Evolutionary conservation across 2,888 invertebrate genomes (phyloP).

Genomic region (Thymelicus lineola): DNA sequence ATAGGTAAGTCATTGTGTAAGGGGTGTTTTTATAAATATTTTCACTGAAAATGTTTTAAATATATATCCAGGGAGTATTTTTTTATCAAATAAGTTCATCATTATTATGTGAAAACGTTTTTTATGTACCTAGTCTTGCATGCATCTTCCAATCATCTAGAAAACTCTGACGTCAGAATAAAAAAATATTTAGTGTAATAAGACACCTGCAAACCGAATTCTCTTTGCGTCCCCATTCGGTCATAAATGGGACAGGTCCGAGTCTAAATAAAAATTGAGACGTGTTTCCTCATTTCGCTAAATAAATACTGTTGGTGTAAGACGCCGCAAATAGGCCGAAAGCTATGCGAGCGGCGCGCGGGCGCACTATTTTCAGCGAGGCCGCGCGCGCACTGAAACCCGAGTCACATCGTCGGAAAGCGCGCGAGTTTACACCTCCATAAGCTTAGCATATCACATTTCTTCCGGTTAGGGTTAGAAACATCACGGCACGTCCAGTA

Average conservation of each 20-base stretch:
- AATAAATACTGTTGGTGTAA: constrained; percentile 79
- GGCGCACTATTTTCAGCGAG: constrained; percentile 82
- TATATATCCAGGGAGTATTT: too few species aligned
- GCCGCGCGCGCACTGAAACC: constrained; percentile 77
- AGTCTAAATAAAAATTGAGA: constrained; percentile 74
- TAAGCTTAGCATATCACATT: constrained; percentile 44
- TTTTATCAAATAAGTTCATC: too few species aligned
- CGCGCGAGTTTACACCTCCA: constrained; percentile 42
- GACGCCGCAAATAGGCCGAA: constrained; percentile 82
- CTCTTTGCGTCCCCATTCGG: constrained; percentile 54
- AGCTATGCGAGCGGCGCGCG: constrained; percentile 49
- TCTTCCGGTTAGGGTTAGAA: constrained; percentile 28
- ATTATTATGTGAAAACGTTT: too few species aligned
- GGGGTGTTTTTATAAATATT: too few species aligned
- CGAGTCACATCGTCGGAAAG: constrained; percentile 70
- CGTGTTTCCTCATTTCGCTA: constrained; percentile 81
- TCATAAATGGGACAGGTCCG: constrained; percentile 74
- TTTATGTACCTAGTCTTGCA: neutral
- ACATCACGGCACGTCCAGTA: constrained; percentile 51
- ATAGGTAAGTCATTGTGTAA: too few species aligned
- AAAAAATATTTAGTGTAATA: constrained; percentile 22
- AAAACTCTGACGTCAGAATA: neutral
- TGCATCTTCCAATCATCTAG: neutral
- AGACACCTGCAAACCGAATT: constrained; percentile 44
- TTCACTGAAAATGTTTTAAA: too few species aligned